phyloP scores from a whole-genome alignment of 2,888 invertebrate genomes.

The Abrostola triplasia region DNA sequence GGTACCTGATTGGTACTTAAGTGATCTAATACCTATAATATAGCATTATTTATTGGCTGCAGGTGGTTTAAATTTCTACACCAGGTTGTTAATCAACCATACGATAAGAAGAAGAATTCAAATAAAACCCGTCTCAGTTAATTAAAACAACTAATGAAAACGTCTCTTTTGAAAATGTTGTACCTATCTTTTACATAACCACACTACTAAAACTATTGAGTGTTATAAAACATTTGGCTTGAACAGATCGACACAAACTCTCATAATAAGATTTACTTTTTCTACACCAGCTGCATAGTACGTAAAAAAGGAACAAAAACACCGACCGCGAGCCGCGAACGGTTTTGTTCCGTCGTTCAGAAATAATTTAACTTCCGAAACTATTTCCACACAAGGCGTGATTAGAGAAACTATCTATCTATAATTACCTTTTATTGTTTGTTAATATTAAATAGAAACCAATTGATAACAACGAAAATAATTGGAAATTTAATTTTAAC shows the following conservation, averaged over 20 bases:
- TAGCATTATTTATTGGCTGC: too few species aligned
- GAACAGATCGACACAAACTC: neutral
- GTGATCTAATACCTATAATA: too few species aligned
- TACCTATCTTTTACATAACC: too few species aligned
- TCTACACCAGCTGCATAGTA: neutral
- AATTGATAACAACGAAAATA: conserved; percentile 39
- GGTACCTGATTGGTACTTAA: too few species aligned
- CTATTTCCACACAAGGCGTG: conserved; percentile 35
- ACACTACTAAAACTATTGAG: neutral
- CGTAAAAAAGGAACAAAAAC: neutral
- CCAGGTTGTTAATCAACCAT: too few species aligned
- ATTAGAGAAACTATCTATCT: conserved; percentile 38
- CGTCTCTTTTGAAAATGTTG: too few species aligned
- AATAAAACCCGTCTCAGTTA: too few species aligned
- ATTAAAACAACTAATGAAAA: too few species aligned
- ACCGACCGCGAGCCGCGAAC: neutral
- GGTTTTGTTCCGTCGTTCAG: conserved; percentile 12
- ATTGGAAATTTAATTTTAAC: conserved; percentile 26
- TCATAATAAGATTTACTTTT: neutral
- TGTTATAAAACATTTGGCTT: neutral
- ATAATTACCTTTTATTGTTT: conserved; percentile 43
- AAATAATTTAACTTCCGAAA: conserved; percentile 28
- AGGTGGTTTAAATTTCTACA: too few species aligned
- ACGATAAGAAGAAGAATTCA: too few species aligned
- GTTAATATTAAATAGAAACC: conserved; percentile 18